Evolutionary conservation across 2,113 vertebrate species (phyloP).

Genomic region (Aplodontia rufa): DNA sequence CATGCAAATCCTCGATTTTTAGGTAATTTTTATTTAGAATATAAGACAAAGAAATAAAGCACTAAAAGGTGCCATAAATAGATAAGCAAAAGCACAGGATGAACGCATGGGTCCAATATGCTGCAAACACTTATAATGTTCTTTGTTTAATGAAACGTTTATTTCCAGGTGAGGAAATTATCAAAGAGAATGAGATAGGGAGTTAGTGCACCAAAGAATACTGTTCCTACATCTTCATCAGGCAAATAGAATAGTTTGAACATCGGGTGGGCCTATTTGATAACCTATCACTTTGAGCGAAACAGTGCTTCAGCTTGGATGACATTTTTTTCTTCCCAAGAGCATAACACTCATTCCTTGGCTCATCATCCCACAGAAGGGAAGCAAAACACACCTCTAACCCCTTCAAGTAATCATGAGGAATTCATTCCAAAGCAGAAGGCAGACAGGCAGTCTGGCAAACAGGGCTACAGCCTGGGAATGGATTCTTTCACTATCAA

Average conservation of each 20-base stretch:
- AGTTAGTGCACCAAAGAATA: background rate
- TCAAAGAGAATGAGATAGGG: background rate
- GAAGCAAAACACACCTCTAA: conserved; percentile 34
- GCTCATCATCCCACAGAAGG: background rate
- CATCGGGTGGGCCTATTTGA: background rate
- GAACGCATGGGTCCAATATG: background rate
- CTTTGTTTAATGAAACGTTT: conserved; percentile 23
- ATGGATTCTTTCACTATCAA: background rate
- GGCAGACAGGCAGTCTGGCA: background rate
- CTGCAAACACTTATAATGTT: background rate
- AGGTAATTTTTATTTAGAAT: conserved; percentile 82
- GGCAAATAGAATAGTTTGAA: background rate
- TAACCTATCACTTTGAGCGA: conserved; percentile 34
- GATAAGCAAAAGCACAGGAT: conserved; percentile 37
- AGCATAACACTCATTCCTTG: conserved; percentile 7
- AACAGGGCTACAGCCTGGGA: background rate
- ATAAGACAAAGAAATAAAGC: conserved; percentile 58
- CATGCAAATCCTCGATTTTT: conserved; percentile 80
- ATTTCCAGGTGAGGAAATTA: background rate
- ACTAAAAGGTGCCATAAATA: background rate
- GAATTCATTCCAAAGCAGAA: conserved; percentile 40
- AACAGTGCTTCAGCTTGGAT: conserved; percentile 5
- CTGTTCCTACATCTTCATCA: background rate
- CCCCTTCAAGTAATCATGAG: background rate
- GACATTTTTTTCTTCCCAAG: background rate